These are phyloP conservation scores for Halcyon senegalensis DNA, from an alignment of 2,113 vertebrate genomes.

Conservation along the genomic window DNA sequence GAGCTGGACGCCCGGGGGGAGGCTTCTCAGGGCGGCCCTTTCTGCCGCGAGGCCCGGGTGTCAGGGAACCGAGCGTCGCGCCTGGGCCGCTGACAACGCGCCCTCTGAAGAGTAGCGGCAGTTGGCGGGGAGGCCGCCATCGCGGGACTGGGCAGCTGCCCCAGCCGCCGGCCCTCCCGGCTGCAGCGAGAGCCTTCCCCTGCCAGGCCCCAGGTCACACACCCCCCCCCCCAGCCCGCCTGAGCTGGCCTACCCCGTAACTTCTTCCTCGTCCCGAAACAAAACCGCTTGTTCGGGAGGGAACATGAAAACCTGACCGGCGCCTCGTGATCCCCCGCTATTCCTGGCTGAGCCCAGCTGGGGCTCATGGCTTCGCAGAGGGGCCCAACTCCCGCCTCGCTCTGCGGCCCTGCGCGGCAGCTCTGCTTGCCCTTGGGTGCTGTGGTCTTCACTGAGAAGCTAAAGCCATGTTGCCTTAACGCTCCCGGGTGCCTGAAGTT, in stretches of 20 bases:
- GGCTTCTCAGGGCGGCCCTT: too few species aligned
- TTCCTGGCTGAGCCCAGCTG: neutral
- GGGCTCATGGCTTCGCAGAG: too few species aligned
- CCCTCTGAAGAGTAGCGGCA: neutral
- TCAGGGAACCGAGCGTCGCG: too few species aligned
- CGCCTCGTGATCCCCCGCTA: neutral
- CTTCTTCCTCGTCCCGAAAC: neutral
- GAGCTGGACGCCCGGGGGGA: too few species aligned
- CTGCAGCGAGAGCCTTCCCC: too few species aligned
- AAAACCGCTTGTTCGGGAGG: neutral
- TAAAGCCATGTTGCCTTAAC: neutral
- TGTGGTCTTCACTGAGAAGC: fast-evolving
- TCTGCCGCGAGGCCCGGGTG: too few species aligned
- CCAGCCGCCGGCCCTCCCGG: neutral
- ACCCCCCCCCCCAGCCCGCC: fast-evolving
- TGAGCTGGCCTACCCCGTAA: neutral
- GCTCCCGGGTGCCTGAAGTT: fast-evolving
- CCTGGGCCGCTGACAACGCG: neutral
- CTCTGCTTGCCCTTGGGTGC: too few species aligned
- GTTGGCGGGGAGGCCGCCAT: neutral
- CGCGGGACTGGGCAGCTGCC: fast-evolving
- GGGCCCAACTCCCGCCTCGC: fast-evolving
- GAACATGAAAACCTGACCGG: neutral
- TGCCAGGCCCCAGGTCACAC: neutral
- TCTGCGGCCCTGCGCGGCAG: fast-evolving